phyloP scores from a whole-genome alignment of 1,140 invertebrate genomes.

The Scaptodrosophila lebanonensis region DNA sequence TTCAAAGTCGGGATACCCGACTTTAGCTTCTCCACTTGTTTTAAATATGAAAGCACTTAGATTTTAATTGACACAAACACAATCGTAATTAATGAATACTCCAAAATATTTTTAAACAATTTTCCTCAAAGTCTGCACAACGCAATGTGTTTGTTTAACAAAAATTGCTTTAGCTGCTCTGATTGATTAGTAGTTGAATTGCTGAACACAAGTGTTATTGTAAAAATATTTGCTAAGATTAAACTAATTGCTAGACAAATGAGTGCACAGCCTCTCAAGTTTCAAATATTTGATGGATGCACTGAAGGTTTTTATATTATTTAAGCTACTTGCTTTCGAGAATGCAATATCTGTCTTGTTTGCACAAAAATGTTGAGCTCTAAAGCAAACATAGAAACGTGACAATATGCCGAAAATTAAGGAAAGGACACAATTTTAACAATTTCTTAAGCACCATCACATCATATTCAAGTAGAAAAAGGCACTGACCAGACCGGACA shows the following conservation, averaged over 20 bases:
- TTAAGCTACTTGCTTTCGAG: conserved; percentile 11
- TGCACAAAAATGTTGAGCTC: no score
- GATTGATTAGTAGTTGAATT: no score
- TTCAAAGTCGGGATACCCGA: no score
- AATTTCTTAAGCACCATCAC: neutral
- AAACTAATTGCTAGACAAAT: conserved; percentile 42
- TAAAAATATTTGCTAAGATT: conserved; percentile 47
- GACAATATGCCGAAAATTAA: conserved; percentile 15
- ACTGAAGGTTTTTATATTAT: conserved; percentile 18
- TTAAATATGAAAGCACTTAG: no score
- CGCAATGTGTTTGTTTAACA: no score
- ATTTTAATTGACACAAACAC: no score
- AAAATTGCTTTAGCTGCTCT: no score
- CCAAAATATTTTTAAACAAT: no score
- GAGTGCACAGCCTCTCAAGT: conserved; percentile 18
- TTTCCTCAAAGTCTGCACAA: conserved; percentile 15
- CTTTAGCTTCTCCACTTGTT: no score
- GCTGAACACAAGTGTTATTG: neutral
- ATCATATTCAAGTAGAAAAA: conserved; percentile 4
- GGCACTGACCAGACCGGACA: neutral
- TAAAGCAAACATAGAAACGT: no score
- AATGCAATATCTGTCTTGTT: neutral
- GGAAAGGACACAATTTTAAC: conserved; percentile 12
- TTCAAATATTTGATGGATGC: conserved; percentile 31
- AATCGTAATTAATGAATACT: no score